These are phyloP conservation scores for Parapsyche elsis DNA, from an alignment of 1,140 invertebrate species.

Conservation along the genomic window DNA sequence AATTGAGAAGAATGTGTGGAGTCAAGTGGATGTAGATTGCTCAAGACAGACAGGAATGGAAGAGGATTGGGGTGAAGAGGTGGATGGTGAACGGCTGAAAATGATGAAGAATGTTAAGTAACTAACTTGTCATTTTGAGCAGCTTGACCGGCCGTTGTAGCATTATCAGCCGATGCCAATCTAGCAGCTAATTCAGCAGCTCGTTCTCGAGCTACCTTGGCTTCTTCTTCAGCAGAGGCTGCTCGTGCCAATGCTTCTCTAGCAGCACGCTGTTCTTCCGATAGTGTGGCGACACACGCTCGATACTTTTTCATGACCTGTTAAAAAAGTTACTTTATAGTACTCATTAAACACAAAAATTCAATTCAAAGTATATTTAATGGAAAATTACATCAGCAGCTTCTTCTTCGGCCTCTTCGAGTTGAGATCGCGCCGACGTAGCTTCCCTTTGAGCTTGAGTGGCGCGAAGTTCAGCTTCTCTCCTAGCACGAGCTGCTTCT, in stretches of 20 bases:
- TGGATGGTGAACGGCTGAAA: too few species aligned
- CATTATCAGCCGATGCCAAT: slow-evolving; percentile 43
- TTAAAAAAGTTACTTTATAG: background rate
- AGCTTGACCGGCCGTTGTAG: slow-evolving; percentile 42
- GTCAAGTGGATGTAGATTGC: too few species aligned
- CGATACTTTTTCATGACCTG: slow-evolving; percentile 93
- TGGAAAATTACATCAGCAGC: slow-evolving; percentile 75
- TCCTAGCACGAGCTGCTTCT: slow-evolving; percentile 77
- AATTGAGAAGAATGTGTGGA: too few species aligned
- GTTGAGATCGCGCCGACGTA: slow-evolving; percentile 81
- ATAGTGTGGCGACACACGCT: slow-evolving; percentile 84
- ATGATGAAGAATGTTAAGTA: background rate
- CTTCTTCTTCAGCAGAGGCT: slow-evolving; percentile 81
- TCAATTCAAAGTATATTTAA: too few species aligned
- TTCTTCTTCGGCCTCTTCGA: slow-evolving; percentile 94
- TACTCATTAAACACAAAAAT: background rate
- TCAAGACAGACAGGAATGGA: too few species aligned
- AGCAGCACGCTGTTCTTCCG: slow-evolving; percentile 83
- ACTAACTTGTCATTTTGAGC: slow-evolving; percentile 54
- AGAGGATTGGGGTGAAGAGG: too few species aligned
- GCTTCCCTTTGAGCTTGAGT: slow-evolving; percentile 81
- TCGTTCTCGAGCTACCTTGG: slow-evolving; percentile 79
- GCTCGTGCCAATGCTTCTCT: slow-evolving; percentile 85
- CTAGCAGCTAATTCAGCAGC: slow-evolving; percentile 59
- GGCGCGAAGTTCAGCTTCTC: slow-evolving; percentile 85